phyloP scores from a whole-genome alignment of 2,797 vertebrate species.

The Diglossa cyanea region DNA sequence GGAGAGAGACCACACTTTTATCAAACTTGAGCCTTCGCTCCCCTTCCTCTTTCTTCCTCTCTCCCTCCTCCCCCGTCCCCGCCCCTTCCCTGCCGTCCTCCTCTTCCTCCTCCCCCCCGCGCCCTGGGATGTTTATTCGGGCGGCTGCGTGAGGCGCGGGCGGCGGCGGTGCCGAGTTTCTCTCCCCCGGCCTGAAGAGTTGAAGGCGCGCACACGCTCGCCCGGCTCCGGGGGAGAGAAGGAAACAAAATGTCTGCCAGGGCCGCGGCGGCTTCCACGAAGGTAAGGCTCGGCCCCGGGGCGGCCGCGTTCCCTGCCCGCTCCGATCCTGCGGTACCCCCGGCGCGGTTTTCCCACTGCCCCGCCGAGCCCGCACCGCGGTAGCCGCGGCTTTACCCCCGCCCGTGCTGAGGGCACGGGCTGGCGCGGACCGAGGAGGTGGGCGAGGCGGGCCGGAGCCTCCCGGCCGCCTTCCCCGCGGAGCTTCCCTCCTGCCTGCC shows the following conservation, averaged over 20 bases:
- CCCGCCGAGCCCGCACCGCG: neutral
- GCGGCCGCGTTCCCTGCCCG: neutral
- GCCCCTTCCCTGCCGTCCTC: slow-evolving; percentile 23
- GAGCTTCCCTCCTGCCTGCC: neutral
- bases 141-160: neutral
- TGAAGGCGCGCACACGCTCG: neutral
- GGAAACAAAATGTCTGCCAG: slow-evolving; percentile 14
- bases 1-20: neutral
- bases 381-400: neutral
- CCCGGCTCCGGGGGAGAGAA: neutral
- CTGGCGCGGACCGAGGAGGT: neutral
- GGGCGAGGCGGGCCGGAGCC: neutral
- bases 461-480: neutral
- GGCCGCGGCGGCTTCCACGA: neutral
- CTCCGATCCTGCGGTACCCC: neutral
- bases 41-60: slow-evolving; percentile 6
- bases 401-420: too few relatives aligned
- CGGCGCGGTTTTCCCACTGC: neutral
- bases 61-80: slow-evolving; percentile 29
- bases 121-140: slow-evolving; percentile 24
- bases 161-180: neutral
- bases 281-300: neutral
- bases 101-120: neutral
- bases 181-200: neutral
- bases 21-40: neutral